Conservation (phyloP, 37 sponge, comb jelly and placozoan species). For the Halichondria panicea region DNA sequence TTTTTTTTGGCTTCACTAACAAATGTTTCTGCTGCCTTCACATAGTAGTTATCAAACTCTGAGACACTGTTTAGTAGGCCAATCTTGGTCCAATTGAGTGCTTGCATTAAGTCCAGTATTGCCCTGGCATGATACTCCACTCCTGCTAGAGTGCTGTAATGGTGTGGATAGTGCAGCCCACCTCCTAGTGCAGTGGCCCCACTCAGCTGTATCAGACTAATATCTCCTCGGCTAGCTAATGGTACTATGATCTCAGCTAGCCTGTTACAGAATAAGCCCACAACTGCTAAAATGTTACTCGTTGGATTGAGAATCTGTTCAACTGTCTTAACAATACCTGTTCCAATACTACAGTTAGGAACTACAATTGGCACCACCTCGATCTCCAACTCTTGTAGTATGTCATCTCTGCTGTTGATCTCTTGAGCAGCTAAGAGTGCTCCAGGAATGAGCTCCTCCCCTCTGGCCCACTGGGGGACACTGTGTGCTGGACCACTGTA, state of each 20-base stretch:
- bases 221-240: slow-evolving; percentile 4
- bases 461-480: slow-evolving; percentile 11
- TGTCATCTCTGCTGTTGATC: background rate
- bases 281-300: slow-evolving; percentile 5
- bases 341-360: background rate
- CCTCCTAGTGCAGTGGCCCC: slow-evolving; percentile 4
- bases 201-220: slow-evolving; percentile 11
- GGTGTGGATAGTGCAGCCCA: background rate
- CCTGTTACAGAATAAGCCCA: slow-evolving; percentile 12
- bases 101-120: background rate
- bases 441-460: slow-evolving; percentile 7
- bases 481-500: no score
- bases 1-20: background rate
- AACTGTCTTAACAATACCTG: background rate
- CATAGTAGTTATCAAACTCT: background rate
- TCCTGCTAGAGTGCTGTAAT: background rate
- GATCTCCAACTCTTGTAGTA: background rate
- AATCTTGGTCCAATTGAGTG: slow-evolving; percentile 1
- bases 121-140: slow-evolving; percentile 8
- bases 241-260: slow-evolving; percentile 2
- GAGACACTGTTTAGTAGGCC: background rate
- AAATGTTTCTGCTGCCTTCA: background rate
- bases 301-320: background rate
- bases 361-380: background rate
- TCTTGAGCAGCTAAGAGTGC: slow-evolving; percentile 18